Evolutionary conservation across 2,888 invertebrate genomes (phyloP).

Genomic region (Brachypalpus laphriformis): DNA sequence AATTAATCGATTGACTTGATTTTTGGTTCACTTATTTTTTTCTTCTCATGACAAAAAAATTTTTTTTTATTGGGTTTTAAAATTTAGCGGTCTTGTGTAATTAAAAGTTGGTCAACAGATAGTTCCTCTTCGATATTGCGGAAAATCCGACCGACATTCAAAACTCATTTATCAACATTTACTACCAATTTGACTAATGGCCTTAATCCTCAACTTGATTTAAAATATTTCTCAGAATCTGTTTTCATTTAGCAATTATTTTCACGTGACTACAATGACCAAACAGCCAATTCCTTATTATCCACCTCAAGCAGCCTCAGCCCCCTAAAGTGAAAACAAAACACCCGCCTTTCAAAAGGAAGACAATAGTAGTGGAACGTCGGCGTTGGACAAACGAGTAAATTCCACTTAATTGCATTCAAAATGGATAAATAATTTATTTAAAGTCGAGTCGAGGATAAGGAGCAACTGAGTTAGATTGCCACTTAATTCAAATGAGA

Average conservation of each 20-base stretch:
- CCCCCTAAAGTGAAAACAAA: not conserved
- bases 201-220: not conserved
- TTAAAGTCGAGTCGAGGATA: conserved; percentile 62
- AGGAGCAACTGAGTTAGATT: conserved; percentile 50
- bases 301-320: not conserved
- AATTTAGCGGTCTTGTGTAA: too few relatives aligned
- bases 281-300: not conserved
- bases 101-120: too few relatives aligned
- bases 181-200: not conserved
- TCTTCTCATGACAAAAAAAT: too few relatives aligned
- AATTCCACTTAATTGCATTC: conserved; percentile 71
- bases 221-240: not conserved
- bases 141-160: too few relatives aligned
- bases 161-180: not conserved
- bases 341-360: not conserved
- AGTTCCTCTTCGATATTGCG: too few relatives aligned
- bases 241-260: not conserved
- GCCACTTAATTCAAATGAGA: conserved; percentile 63
- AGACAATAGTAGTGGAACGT: not conserved
- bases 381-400: conserved; percentile 7
- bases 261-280: conserved; percentile 3
- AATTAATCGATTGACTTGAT: too few relatives aligned
- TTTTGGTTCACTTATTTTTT: too few relatives aligned
- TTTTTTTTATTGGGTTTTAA: too few relatives aligned
- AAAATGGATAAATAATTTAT: conserved; percentile 75